These are phyloP conservation scores for Prenolepis imparis DNA, from an alignment of 2,888 invertebrate species.

Conservation along the genomic window DNA sequence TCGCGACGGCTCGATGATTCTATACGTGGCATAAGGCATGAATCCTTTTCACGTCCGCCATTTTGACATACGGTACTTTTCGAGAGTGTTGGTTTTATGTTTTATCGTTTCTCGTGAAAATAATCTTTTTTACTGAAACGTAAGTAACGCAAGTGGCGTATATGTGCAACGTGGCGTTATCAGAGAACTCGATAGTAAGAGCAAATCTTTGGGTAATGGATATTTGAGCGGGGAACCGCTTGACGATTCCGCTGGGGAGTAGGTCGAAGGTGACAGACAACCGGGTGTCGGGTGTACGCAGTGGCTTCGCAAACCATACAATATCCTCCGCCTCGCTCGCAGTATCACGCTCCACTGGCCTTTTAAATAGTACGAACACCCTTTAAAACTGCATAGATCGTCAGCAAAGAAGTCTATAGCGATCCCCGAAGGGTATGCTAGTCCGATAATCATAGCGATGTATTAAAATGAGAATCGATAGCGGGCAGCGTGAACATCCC, in stretches of 20 bases:
- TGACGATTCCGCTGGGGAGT: conserved; percentile 79
- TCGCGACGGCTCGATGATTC: conserved; percentile 84
- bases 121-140: conserved; percentile 86
- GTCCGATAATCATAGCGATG: conserved; percentile 75
- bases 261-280: conserved; percentile 84
- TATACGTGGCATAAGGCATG: conserved; percentile 94
- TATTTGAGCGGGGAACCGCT: conserved; percentile 71
- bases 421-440: conserved; percentile 74
- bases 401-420: conserved; percentile 69
- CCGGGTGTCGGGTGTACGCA: conserved; percentile 83
- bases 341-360: conserved; percentile 68
- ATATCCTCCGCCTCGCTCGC: conserved; percentile 71
- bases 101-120: conserved; percentile 90
- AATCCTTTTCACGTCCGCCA: conserved; percentile 93
- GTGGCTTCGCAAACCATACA: conserved; percentile 78
- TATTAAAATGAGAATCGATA: conserved; percentile 81
- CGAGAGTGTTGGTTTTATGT: conserved; percentile 90
- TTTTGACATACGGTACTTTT: conserved; percentile 93
- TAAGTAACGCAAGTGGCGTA: conserved; percentile 83
- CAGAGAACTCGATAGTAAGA: conserved; percentile 62
- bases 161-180: conserved; percentile 66
- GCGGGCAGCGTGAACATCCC: conserved; percentile 80
- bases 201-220: conserved; percentile 69
- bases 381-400: conserved; percentile 71
- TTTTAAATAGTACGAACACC: conserved; percentile 71